phyloP scores from a whole-genome alignment of 2,113 vertebrate genomes.

The Connochaetes taurinus region DNA sequence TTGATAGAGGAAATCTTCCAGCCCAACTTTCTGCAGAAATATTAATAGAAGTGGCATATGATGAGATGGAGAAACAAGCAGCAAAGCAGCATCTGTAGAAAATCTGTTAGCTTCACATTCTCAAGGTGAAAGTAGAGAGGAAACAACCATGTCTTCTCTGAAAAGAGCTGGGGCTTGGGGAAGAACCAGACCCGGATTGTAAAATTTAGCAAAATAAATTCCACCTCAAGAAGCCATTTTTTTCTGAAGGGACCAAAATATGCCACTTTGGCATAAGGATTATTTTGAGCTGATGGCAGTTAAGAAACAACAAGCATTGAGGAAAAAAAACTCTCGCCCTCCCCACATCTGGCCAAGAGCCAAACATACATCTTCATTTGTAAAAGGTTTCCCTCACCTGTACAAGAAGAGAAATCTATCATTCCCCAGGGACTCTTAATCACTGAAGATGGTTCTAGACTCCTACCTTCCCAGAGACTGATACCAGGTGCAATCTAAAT shows the following conservation, averaged over 20 bases:
- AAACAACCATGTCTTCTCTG: not conserved
- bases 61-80: not conserved
- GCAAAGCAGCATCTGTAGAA: not conserved
- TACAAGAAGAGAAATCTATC: not conserved
- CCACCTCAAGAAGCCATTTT: not conserved
- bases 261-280: not conserved
- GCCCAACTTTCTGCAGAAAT: not conserved
- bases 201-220: not conserved
- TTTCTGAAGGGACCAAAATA: not conserved
- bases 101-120: not conserved
- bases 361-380: not conserved
- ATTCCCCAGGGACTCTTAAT: not conserved
- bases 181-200: not conserved
- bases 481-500: not conserved
- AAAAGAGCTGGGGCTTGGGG: not conserved
- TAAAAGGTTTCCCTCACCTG: not conserved
- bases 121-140: not conserved
- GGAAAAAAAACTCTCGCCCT: not conserved
- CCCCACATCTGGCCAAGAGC: not conserved
- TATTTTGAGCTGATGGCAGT: not conserved
- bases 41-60: not conserved
- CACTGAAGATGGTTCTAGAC: not conserved
- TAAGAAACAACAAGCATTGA: not conserved
- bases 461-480: not conserved
- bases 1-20: not conserved